Base-by-base conservation (phyloP, 2,888 invertebrate species). In the Orthonychiurus folsomi region DNA sequence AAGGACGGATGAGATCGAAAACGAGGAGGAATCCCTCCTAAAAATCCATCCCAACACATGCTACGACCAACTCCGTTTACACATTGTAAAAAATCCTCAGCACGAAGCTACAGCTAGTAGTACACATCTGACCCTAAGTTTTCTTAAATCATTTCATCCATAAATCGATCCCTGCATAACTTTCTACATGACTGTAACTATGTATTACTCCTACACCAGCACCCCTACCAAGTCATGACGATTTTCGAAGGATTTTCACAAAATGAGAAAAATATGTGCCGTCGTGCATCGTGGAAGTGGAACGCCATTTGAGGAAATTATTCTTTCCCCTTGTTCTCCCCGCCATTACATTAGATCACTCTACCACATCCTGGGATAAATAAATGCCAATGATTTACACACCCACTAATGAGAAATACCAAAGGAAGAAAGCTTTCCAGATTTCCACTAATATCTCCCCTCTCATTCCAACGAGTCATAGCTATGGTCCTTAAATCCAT, bases 341-440 rank as follows among this genome's bases (percentile, higher is more conserved):
- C n/a, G n/a, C n/a, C n/a, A n/a, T n/a, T n/a, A n/a, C n/a, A n/a
- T n/a, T n/a, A n/a, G n/a, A n/a, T n/a, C n/a, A n/a, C n/a, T n/a
- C n/a, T n/a, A n/a, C n/a, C n/a, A n/a, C n/a, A n/a, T n/a, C n/a
- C n/a, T n/a, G n/a, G 37, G 37, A 37, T 37, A 37, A 37, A 37
- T 37, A 37, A 37, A 37, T 37, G 37, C 37, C 37, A 37, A 37
- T 37, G 37, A 37, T 37, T 37, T 37, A 37, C 37, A 37, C 37
- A 37, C 37, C 37, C 37, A 37, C 37, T 37, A 37, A 37, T 37
- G 37, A 37, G 37, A 37, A 37, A 37, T 37, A 37, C 37, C 37
- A 37, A 37, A 15, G 37, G 37, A 37, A 15, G 37, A 37, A 5
- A 5, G 37, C 9, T 5, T 37, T 15, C 37, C 37, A 37, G 37